Conservation (phyloP, 1,140 invertebrate species). For the Leptinotarsa undecemlineata region DNA sequence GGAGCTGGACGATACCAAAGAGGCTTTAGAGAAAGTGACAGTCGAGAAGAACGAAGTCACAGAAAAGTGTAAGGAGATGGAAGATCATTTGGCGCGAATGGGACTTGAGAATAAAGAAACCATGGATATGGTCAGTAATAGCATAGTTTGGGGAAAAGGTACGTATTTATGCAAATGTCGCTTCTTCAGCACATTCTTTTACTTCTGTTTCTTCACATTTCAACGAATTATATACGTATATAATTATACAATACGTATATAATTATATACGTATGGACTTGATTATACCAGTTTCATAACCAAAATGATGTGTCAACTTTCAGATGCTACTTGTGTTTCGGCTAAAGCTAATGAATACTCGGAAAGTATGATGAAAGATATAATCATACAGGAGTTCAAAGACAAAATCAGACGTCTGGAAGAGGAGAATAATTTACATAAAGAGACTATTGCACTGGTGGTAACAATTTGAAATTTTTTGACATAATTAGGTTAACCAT, state of each 20-base stretch:
- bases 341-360: constrained; percentile 35
- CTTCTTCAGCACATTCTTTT: too few relatives aligned
- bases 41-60: constrained; percentile 28
- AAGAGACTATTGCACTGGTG: constrained; percentile 18
- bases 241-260: too few relatives aligned
- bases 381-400: constrained; percentile 43
- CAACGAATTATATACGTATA: too few relatives aligned
- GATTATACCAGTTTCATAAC: too few relatives aligned
- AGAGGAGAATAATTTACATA: constrained; percentile 29
- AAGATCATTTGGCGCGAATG: constrained; percentile 31
- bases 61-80: constrained; percentile 33
- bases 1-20: constrained; percentile 20
- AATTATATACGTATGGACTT: too few relatives aligned
- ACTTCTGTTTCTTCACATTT: too few relatives aligned
- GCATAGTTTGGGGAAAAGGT: constrained; percentile 42
- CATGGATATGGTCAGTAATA: constrained; percentile 33
- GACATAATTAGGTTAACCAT: too few relatives aligned
- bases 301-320: not conserved
- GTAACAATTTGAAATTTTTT: constrained; percentile 4
- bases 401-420: constrained; percentile 40
- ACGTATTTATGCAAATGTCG: not conserved
- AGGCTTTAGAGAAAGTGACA: constrained; percentile 15
- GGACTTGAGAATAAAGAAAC: constrained; percentile 31
- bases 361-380: constrained; percentile 40
- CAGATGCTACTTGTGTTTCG: not conserved